A percentile compares a stretch with the other conserved stretches of the same genome.
These are phyloP conservation scores for Oopsacas minuta DNA, from an alignment of 37 sponge, comb jelly and placozoan species.

Conservation along the genomic window DNA sequence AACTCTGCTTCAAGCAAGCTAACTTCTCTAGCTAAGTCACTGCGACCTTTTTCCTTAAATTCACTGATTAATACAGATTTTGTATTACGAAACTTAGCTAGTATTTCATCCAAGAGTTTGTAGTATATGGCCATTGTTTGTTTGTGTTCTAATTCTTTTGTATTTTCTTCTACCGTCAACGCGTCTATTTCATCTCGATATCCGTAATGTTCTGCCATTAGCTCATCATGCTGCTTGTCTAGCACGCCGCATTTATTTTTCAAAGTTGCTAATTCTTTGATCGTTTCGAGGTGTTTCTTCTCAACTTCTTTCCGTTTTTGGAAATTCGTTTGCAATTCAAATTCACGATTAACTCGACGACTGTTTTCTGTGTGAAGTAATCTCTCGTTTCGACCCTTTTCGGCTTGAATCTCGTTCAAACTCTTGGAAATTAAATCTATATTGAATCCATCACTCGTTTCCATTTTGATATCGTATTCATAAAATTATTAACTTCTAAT, in stretches of 20 bases:
- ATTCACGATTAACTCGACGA: background rate
- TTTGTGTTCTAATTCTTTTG: background rate
- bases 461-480: background rate
- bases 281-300: background rate
- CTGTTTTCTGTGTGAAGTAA: background rate
- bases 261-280: background rate
- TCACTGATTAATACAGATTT: background rate
- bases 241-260: background rate
- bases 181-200: background rate
- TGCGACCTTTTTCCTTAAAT: background rate
- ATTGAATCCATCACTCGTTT: background rate
- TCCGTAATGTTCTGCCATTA: background rate
- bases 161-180: background rate
- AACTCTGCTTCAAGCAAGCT: background rate
- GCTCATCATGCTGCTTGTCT: background rate
- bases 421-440: background rate
- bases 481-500: too few relatives aligned
- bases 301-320: background rate
- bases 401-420: conserved; percentile 1
- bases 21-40: background rate
- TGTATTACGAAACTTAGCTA: background rate
- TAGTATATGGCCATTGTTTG: background rate
- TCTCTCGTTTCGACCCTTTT: background rate
- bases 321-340: background rate
- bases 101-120: background rate